Conservation (phyloP, 2,113 vertebrate genomes). For the Cheirogaleus medius region DNA sequence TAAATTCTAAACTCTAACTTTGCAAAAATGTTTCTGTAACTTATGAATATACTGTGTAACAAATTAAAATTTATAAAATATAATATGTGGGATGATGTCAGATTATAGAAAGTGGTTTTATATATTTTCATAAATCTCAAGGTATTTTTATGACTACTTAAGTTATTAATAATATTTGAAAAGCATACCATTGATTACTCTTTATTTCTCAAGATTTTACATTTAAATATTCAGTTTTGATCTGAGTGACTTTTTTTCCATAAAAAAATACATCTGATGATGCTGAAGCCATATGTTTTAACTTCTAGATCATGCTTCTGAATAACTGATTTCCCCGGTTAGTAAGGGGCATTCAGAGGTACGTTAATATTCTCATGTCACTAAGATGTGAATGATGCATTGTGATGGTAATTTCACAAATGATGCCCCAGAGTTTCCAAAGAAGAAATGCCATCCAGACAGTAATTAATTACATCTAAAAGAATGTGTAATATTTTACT, state of each 20-base stretch:
- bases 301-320: not conserved
- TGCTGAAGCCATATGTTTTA: not conserved
- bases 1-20: constrained; percentile 56
- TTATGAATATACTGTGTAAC: not conserved
- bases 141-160: not conserved
- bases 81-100: constrained; percentile 14
- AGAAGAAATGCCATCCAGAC: not conserved
- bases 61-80: not conserved
- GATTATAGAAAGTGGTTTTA: not conserved
- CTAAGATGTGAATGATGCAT: not conserved
- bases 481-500: not conserved
- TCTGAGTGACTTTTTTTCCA: not conserved
- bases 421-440: not conserved
- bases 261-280: not conserved
- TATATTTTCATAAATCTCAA: constrained; percentile 61
- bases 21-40: constrained; percentile 55
- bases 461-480: not conserved
- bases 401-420: not conserved
- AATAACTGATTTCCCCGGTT: not conserved
- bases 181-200: not conserved
- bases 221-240: not conserved
- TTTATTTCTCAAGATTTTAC: constrained; percentile 1
- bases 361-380: not conserved
- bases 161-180: not conserved
- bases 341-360: not conserved